Evolutionary conservation across 1,140 invertebrate species (phyloP), one percentile per base, ranked within the genome.

Genomic region (Thrips palmi): DNA sequence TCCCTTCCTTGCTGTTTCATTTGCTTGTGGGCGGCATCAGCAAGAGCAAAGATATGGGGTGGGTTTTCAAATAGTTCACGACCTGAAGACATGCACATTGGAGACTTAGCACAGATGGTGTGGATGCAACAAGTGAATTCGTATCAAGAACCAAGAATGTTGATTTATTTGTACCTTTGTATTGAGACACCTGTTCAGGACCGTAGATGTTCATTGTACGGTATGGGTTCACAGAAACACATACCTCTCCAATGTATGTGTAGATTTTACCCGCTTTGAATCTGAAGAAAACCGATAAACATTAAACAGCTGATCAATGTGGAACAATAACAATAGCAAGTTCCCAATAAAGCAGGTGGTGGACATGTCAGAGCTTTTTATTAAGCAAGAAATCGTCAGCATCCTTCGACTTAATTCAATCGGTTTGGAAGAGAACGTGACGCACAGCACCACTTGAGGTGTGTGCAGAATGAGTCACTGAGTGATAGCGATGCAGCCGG

Each of bases 1-100:
- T 96, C 88, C 47, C 74, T 71, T 15, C 83, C 76, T 51, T 75
- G 75, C 52, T 91, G 75, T 55, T 89, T 82, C 63, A 96, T 81
- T 35, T 82, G 77, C 56, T 78, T 73, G 57, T 94, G 91, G n/a
- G 89, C 88, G 2, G 76, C 70, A 51, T 96, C 89, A 1, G 89
- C 88, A 31, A 94, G 84, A 7, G 89, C 88, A 58, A 85, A 96
- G 39, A 94, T 85, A 52, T 96, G 91, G 0, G 92, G 89, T 1
- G 81, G 73, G 50, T 93, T 83, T 56, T 96, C 91, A 50, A 92
- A 93, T 45, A 94, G 67, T 61, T 91, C 86, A 46, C 86, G 61
- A 12, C 81, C 79, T 70, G 58, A 6, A 56, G 56, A 48, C 38
- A 19, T 47, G 41, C 36, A 46, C 23, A 29, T 38, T 23, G n/a